Percentiles rank a stretch among this genome's conserved stretches.
phyloP scores from a whole-genome alignment of 2,888 invertebrate species.

The Acronicta psi region DNA sequence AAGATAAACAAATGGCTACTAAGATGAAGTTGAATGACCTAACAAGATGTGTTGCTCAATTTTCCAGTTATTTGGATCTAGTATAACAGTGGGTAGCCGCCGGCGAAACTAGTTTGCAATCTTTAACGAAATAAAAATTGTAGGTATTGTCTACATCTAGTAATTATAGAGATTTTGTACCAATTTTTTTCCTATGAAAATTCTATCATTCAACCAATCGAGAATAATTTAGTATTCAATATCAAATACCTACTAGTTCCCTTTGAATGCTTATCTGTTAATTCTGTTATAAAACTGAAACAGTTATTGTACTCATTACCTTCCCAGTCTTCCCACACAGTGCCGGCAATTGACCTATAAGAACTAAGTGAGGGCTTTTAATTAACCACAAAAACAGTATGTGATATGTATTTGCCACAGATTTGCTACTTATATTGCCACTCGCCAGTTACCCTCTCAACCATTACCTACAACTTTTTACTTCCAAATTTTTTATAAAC shows the following conservation, averaged over 20 bases:
- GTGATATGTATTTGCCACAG: neutral
- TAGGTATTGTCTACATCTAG: too few species aligned
- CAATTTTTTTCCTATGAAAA: neutral
- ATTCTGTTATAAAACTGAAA: constrained; percentile 35
- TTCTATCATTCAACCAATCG: neutral
- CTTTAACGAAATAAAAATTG: too few species aligned
- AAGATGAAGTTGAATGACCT: too few species aligned
- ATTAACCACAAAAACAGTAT: constrained; percentile 6
- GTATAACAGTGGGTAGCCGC: too few species aligned
- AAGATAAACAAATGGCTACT: too few species aligned
- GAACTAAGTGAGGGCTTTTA: constrained; percentile 20
- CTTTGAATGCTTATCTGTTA: constrained; percentile 32
- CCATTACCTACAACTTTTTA: too few species aligned
- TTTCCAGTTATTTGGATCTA: too few species aligned
- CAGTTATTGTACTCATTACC: constrained; percentile 14
- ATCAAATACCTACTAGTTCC: constrained; percentile 36
- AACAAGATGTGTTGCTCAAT: too few species aligned
- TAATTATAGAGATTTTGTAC: too few species aligned
- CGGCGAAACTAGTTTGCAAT: too few species aligned
- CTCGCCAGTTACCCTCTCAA: too few species aligned
- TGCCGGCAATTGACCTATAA: constrained; percentile 31
- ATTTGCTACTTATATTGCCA: neutral
- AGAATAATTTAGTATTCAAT: neutral
- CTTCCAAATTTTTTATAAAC: too few species aligned
- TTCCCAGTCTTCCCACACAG: constrained; percentile 30